phyloP scores from a whole-genome alignment of 37 sponge, comb jelly and placozoan species.

The Geodia barretti region DNA sequence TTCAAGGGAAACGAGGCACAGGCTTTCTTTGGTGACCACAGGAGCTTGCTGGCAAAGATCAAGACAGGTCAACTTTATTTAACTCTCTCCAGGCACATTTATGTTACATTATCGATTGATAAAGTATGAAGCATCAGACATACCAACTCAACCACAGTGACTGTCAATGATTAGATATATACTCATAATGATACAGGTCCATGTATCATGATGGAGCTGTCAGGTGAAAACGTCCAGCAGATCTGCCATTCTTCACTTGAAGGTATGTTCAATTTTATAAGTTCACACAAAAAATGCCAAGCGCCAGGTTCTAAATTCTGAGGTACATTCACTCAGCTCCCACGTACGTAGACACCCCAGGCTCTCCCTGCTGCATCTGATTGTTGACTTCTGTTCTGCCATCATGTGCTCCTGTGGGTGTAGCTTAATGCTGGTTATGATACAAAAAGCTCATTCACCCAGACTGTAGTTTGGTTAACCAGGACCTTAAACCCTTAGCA shows the following conservation, averaged over 20 bases:
- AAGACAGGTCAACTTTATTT: not conserved
- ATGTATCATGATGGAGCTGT: constrained; percentile 20
- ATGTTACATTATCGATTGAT: not conserved
- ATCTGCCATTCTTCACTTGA: not conserved
- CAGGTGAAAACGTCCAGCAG: constrained; percentile 4
- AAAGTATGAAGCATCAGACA: not conserved
- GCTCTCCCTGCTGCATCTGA: too few species aligned
- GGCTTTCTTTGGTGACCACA: not conserved
- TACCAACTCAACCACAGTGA: not conserved
- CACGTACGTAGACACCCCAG: too few species aligned
- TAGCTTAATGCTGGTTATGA: too few species aligned
- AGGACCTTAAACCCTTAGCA: too few species aligned
- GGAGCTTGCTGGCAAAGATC: not conserved
- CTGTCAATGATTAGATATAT: not conserved
- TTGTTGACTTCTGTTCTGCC: too few species aligned
- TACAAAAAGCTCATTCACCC: too few species aligned
- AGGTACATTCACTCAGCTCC: too few species aligned
- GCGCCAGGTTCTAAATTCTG: too few species aligned
- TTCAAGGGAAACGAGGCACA: not conserved
- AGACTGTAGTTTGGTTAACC: too few species aligned
- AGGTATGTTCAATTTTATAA: too few species aligned
- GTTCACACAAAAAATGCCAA: too few species aligned
- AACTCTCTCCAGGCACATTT: not conserved
- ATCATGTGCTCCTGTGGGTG: too few species aligned
- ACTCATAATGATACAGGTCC: constrained; percentile 18